Percentiles rank a stretch among this genome's conserved stretches.
Evolutionary conservation across 1,140 invertebrate genomes (phyloP).

Genomic region (Magallana gigas): DNA sequence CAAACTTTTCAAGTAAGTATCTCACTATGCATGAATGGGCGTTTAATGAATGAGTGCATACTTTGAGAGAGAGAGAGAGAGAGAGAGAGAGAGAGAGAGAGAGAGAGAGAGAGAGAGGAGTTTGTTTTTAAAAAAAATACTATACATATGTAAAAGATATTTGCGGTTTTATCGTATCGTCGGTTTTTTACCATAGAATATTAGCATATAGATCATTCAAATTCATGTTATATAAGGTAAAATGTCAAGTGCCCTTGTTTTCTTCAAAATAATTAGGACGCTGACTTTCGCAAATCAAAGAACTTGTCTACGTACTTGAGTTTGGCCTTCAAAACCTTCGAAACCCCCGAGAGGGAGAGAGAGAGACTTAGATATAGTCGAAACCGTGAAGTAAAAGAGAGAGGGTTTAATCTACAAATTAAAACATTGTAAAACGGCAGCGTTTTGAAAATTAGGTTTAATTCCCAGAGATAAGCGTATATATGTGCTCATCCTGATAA

Average conservation of each 20-base stretch:
- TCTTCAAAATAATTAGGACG: not conserved
- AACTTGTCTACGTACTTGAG: not conserved
- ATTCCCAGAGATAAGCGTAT: constrained; percentile 13
- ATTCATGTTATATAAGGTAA: not conserved
- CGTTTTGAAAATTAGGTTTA: constrained; percentile 27
- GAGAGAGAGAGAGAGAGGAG: not conserved
- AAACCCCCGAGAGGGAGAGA: not conserved
- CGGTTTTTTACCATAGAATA: no score
- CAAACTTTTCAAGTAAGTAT: not conserved
- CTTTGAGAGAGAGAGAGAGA: not conserved
- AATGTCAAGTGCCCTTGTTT: constrained; percentile 15
- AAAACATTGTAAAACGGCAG: constrained; percentile 21
- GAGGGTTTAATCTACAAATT: not conserved
- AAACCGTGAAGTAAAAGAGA: not conserved
- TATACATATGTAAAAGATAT: no score
- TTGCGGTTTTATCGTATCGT: no score
- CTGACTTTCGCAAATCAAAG: not conserved
- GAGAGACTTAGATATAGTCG: not conserved
- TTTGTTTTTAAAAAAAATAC: not conserved
- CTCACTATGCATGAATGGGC: no score
- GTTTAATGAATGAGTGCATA: not conserved
- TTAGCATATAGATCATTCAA: no score
- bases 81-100: constrained; percentile 21
- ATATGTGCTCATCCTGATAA: constrained; percentile 16
- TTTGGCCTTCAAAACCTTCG: constrained; percentile 1